Evolutionary conservation across 1,140 invertebrate species (phyloP), one percentile per base, ranked within the genome.

Genomic region (Pogonognathellus flavescens): DNA sequence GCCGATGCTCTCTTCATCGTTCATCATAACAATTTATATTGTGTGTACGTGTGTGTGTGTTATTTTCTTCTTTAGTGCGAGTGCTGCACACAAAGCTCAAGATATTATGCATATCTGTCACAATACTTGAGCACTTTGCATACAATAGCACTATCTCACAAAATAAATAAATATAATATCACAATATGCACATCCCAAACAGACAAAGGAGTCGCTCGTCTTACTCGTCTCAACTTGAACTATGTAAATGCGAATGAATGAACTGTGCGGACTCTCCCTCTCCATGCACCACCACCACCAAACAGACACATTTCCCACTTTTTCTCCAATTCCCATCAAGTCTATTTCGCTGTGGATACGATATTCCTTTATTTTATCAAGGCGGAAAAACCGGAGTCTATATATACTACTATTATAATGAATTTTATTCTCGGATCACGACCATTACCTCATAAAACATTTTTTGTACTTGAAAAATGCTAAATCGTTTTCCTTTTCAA

Each of bases 71-170:
- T 55, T 41, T 55, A 55, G 11, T 55, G 53, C 10, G 1, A 5
- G 53, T 11, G 16, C 2, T 16, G 16, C 53, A 55, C 16, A 16
- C 53, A 55, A 55, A 55, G 59, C 16, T 41, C 70, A 18, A 66
- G 7, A 25, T 11, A 31, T 66, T 72, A 50, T 50, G 70, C 41
- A 76, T 76, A 76, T 16, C 25, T 76, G 41, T 76, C 70, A 50
- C 70, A 76, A 76, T 76, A 76, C 13, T n/a, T 49, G 13, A 70
- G 25, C 62, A 31, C 62, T 76, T 62, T 76, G 16, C 31, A 76
- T 50, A 49, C 41, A 49, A 49, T 50, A 49, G 31, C 13, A 14
- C 13, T 49, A 14, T n/a, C 6, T 49, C 14, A 50, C 16, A 11
- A 8, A 50, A 16, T 41, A 31, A 76, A 76, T 76, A 76, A 16